Conservation (phyloP, 2,888 invertebrate species). For the Dynastes grantii region DNA sequence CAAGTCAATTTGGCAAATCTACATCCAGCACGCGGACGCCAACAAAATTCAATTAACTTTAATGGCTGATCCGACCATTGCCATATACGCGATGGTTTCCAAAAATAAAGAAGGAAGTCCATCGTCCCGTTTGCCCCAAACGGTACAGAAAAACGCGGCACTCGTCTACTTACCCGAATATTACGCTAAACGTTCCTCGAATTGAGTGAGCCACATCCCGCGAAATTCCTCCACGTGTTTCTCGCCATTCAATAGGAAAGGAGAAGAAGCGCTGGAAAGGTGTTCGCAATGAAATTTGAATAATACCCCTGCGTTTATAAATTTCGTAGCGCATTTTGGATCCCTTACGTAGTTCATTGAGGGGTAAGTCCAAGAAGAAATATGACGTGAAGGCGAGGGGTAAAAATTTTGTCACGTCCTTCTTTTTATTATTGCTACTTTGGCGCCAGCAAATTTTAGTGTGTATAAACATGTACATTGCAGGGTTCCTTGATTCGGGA, state of each 20-base stretch:
- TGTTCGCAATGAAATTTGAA: conserved; percentile 49
- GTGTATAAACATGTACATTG: not conserved
- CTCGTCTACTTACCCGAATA: conserved; percentile 14
- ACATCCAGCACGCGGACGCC: conserved; percentile 69
- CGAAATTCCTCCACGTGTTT: conserved; percentile 15
- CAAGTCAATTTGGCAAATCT: conserved; percentile 71
- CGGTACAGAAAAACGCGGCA: not conserved
- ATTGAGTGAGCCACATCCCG: conserved; percentile 33
- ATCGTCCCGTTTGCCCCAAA: conserved; percentile 11
- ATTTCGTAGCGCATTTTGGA: not conserved
- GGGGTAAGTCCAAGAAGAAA: conserved; percentile 14
- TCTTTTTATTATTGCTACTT: conserved; percentile 17
- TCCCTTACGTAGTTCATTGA: not conserved
- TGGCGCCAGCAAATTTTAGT: conserved; percentile 9
- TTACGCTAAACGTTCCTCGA: conserved; percentile 33
- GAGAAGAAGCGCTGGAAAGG: not conserved
- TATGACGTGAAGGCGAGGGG: conserved; percentile 12
- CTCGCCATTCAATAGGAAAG: not conserved
- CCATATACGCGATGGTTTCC: conserved; percentile 28
- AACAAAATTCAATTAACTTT: conserved; percentile 74
- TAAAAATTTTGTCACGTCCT: not conserved
- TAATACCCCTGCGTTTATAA: conserved; percentile 43
- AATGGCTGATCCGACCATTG: conserved; percentile 69
- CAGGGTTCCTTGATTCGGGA: too few species aligned
- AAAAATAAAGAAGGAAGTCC: conserved; percentile 20